Conservation (phyloP, 2,888 invertebrate genomes). For the Hemicrepidius hirtus region DNA sequence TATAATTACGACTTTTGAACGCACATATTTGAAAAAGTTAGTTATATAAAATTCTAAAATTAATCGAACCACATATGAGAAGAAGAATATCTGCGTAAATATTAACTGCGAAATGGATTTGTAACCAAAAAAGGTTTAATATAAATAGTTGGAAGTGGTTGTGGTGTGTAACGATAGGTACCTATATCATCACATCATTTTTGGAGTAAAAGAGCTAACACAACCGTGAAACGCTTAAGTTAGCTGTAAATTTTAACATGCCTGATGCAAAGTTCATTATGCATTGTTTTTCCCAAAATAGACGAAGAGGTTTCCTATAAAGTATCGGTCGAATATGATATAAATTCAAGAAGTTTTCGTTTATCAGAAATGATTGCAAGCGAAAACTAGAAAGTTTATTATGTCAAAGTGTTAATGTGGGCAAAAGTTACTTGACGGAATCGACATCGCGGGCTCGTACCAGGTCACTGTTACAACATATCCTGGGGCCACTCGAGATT, state of each 20-base stretch:
- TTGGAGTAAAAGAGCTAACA: conserved; percentile 13
- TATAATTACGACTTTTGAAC: no score
- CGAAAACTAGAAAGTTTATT: conserved; percentile 8
- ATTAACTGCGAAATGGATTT: conserved; percentile 21
- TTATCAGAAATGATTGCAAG: background rate
- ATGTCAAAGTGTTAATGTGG: conserved; percentile 14
- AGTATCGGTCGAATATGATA: background rate
- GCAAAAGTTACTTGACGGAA: conserved; percentile 29
- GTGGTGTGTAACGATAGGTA: conserved; percentile 19
- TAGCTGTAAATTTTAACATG: conserved; percentile 15
- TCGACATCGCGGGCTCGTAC: conserved; percentile 33
- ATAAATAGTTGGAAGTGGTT: conserved; percentile 26
- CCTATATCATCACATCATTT: conserved; percentile 30
- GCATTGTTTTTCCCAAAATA: conserved; percentile 18
- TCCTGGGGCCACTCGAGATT: conserved; percentile 59
- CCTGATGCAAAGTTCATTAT: conserved; percentile 22
- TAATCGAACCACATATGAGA: no score
- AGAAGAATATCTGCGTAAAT: conserved; percentile 16
- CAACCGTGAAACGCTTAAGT: background rate
- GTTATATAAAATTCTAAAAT: no score
- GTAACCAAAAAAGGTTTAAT: conserved; percentile 19
- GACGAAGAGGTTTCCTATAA: background rate
- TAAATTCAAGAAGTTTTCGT: background rate
- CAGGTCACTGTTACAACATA: conserved; percentile 57
- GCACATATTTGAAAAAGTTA: no score